Evolutionary conservation across 1,140 invertebrate species (phyloP).

Genomic region (Homarus americanus): DNA sequence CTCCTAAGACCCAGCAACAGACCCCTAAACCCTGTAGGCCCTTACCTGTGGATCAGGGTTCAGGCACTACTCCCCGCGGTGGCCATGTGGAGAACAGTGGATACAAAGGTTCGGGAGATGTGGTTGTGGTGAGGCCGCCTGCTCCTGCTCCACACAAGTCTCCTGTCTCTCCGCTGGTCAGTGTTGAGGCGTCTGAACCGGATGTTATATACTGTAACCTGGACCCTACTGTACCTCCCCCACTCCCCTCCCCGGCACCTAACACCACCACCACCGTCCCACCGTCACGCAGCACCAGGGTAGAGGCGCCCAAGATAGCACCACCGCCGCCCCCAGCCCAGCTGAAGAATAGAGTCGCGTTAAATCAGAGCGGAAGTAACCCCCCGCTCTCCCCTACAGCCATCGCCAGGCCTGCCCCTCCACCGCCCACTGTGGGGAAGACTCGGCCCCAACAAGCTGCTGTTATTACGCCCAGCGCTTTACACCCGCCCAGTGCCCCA

Average conservation of each 20-base stretch:
- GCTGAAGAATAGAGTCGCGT: background rate
- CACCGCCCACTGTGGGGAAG: background rate
- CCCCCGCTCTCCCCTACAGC: background rate
- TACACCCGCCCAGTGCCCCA: background rate
- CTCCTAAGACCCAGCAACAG: slow-evolving; percentile 21
- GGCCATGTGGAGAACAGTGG: background rate
- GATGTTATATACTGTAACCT: slow-evolving; percentile 43
- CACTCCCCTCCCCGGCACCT: background rate
- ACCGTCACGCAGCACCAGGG: background rate
- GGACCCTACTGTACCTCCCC: background rate
- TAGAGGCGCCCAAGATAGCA: slow-evolving; percentile 4
- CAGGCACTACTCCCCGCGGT: too few relatives aligned
- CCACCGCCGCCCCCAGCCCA: slow-evolving; percentile 1
- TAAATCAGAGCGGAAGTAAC: too few relatives aligned
- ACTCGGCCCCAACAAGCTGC: background rate
- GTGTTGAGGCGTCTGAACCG: too few relatives aligned
- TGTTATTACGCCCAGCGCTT: background rate
- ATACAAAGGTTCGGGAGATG: background rate
- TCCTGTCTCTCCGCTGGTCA: background rate
- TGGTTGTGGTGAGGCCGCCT: slow-evolving; percentile 21
- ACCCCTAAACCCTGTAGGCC: slow-evolving; percentile 7
- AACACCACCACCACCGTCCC: background rate
- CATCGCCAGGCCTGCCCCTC: slow-evolving; percentile 11
- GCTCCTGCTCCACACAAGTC: slow-evolving; percentile 12
- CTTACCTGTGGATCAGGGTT: too few relatives aligned